These are phyloP conservation scores for Gymnorhina tibicen DNA, from an alignment of 2,113 vertebrate genomes.

Conservation along the genomic window DNA sequence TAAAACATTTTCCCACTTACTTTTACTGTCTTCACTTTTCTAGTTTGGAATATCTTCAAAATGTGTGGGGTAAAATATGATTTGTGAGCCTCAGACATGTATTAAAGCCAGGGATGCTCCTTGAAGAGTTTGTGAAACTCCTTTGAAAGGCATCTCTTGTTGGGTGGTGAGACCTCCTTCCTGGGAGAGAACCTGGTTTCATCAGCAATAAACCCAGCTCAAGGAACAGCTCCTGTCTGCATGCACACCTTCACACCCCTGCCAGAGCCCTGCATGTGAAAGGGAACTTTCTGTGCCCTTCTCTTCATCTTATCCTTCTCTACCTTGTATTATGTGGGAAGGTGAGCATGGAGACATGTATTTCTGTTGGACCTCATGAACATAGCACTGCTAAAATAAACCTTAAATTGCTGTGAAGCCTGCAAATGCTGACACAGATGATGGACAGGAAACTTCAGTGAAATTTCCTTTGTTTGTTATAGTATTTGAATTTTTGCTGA, in stretches of 20 bases:
- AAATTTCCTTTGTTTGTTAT: constrained; percentile 40
- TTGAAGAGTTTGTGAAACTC: neutral
- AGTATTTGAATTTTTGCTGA: constrained; percentile 57
- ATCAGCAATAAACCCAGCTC: neutral
- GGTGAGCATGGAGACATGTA: neutral
- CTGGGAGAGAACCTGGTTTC: neutral
- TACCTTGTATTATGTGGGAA: neutral
- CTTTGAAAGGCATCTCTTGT: neutral
- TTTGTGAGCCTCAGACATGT: neutral
- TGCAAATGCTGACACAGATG: constrained; percentile 36
- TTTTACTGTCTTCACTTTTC: neutral
- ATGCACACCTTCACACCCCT: neutral
- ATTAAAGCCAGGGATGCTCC: neutral
- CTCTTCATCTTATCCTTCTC: neutral
- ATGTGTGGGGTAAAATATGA: neutral
- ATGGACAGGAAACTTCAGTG: constrained; percentile 29
- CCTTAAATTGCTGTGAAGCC: neutral
- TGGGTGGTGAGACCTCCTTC: neutral
- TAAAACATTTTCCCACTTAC: neutral
- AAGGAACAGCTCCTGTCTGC: neutral
- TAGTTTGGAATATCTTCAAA: neutral
- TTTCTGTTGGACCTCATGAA: neutral
- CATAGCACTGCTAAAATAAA: neutral
- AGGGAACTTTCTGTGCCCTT: neutral
- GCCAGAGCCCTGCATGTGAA: accelerated